Percentiles rank a stretch among this genome's conserved stretches.
Evolutionary conservation across 2,113 vertebrate species (phyloP).

Genomic region (Burhinus bistriatus): DNA sequence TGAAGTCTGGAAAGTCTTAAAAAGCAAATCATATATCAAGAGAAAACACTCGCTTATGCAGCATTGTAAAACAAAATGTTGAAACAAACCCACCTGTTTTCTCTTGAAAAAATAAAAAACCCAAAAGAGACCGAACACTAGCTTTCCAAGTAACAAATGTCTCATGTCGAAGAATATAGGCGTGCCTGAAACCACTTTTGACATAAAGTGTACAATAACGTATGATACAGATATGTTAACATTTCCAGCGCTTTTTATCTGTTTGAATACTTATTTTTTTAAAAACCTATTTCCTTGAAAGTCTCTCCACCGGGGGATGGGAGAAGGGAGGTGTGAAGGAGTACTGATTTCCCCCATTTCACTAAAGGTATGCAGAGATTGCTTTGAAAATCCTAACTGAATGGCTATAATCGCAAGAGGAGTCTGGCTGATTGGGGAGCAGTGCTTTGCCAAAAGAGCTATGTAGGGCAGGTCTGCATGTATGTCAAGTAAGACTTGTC

Average conservation of each 20-base stretch:
- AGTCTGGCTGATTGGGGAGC: neutral
- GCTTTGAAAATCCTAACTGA: neutral
- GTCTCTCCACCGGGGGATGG: neutral
- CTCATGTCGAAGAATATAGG: accelerated
- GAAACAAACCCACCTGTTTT: neutral
- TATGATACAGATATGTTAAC: neutral
- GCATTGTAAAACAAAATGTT: neutral
- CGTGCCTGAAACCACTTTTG: neutral
- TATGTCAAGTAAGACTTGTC: neutral
- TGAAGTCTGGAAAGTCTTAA: neutral
- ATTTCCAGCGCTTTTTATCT: neutral
- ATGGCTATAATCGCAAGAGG: neutral
- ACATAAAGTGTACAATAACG: accelerated
- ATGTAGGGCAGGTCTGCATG: neutral
- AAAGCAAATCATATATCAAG: neutral
- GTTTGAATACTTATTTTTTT: neutral
- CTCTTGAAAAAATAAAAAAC: neutral
- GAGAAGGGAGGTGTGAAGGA: neutral
- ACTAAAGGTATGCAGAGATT: neutral
- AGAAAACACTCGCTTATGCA: neutral
- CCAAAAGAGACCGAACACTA: neutral
- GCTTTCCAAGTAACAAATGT: neutral
- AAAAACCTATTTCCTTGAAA: neutral
- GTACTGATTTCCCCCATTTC: neutral
- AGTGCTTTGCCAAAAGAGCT: neutral